These are phyloP conservation scores for Callyntrura guangdongensis DNA, from an alignment of 2,888 invertebrate genomes.

Conservation along the genomic window DNA sequence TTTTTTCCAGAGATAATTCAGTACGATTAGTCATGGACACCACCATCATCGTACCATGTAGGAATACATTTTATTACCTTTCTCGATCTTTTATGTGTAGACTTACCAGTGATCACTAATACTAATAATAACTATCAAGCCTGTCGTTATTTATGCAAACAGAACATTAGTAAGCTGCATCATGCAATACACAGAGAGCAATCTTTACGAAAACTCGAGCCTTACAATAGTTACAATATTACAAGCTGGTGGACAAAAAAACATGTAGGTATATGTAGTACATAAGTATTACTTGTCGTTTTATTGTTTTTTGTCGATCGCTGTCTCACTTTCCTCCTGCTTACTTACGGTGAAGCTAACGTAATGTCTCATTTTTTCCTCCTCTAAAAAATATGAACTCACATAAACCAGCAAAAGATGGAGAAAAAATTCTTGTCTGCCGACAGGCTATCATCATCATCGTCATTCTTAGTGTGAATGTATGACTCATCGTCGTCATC, in stretches of 20 bases:
- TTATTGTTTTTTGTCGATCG: slow-evolving; percentile 31
- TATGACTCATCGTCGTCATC: slow-evolving; percentile 9
- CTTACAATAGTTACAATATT: too few species aligned
- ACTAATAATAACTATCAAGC: too few species aligned
- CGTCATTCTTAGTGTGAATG: neutral
- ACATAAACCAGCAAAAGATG: neutral
- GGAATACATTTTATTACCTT: too few species aligned
- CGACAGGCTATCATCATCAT: neutral
- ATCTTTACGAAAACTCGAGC: too few species aligned
- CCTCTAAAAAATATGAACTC: slow-evolving; percentile 1
- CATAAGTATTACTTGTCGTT: too few species aligned
- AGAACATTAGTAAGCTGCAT: too few species aligned
- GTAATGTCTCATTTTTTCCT: neutral
- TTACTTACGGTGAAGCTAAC: neutral
- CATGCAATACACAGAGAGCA: too few species aligned
- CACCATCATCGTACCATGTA: too few species aligned
- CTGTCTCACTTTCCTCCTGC: slow-evolving; percentile 7
- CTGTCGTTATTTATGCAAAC: too few species aligned
- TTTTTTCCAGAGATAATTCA: neutral
- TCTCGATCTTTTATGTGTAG: too few species aligned
- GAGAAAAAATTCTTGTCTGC: slow-evolving; percentile 14
- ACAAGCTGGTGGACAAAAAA: too few species aligned
- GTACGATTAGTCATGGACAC: neutral
- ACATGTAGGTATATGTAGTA: slow-evolving; percentile 4
- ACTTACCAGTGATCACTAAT: too few species aligned